These are phyloP conservation scores for Lycia hirtaria DNA, from an alignment of 2,888 invertebrate species.

Conservation along the genomic window DNA sequence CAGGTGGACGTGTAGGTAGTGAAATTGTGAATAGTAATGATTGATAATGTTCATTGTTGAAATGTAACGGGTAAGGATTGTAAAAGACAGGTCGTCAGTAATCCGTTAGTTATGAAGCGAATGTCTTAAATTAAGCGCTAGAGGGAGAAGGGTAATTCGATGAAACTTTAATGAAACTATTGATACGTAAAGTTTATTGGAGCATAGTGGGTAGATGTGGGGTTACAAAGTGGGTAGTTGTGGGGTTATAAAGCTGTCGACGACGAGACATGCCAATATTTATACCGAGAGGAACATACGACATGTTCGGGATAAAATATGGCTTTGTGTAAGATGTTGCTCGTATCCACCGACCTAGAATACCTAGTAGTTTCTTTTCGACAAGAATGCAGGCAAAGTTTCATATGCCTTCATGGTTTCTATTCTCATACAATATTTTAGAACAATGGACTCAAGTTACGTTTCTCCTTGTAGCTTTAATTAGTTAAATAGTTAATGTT, in stretches of 20 bases:
- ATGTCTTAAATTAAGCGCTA: conserved; percentile 53
- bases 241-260: conserved; percentile 15
- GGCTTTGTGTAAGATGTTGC: conserved; percentile 26
- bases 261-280: conserved; percentile 29
- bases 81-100: conserved; percentile 70
- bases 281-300: conserved; percentile 25
- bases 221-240: conserved; percentile 16
- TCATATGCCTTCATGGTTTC: conserved; percentile 30
- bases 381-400: conserved; percentile 28
- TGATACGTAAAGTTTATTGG: conserved; percentile 12
- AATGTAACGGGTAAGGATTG: conserved; percentile 64
- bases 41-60: conserved; percentile 79
- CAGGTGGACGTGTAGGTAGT: conserved; percentile 71
- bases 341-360: conserved; percentile 7
- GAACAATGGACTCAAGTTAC: conserved; percentile 37
- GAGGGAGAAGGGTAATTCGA: conserved; percentile 65
- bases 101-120: conserved; percentile 54
- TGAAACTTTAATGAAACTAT: conserved; percentile 15
- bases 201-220: conserved; percentile 11
- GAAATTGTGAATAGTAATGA: conserved; percentile 74
- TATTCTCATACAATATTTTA: conserved; percentile 37
- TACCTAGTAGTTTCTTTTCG: conserved; percentile 18
- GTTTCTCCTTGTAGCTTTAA: conserved; percentile 62
- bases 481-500: conserved; percentile 44
- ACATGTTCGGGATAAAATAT: conserved; percentile 41